Base-by-base conservation (phyloP, 2,113 vertebrate species). In the Antechinus flavipes region DNA sequence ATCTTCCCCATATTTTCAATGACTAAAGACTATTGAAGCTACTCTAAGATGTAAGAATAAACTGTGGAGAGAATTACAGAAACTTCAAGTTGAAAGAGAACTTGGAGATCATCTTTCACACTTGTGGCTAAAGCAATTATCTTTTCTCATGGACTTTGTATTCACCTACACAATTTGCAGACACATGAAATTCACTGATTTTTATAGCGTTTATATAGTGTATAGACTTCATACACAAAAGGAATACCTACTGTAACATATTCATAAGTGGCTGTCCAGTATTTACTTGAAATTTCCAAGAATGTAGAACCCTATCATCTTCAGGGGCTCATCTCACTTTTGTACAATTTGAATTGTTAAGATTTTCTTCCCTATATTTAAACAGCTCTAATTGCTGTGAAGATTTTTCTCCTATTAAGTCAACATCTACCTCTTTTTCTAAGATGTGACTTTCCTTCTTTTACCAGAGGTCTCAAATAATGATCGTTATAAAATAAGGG, bases 1-100 rank as follows among this genome's bases (percentile, higher is more conserved):
- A 76, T 90, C 14, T 89, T 93, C 95, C 54, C 84, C 96, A 94
- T 16, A 92, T 26, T 56, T 94, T 93, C 0, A 96, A 96, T 27
- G 96, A 24, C 27, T 92, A 93, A 96, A 61, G 47, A 24, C 89
- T 90, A 22, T 89, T 61, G 25, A 47, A 95, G 0, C 91, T 24
- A 94, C 91, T 56, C 30, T 89, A 27, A 92, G 55, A 96, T 95
- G 25, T 35, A n/a, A 95, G 47, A 76, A 47, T 25, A 92, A 42
- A 93, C 25, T 95, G 89, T 91, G 68, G 90, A 95, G 35, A 24
- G 24, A 93, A 91, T 14, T 56, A 10, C 10, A 42, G 35, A 76
- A 42, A 42, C 35, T 76, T 7, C 16, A 76, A 76, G 35, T 22
- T 76, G 68, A 42, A 76, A 76, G 68, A 76, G 16, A 42, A 14